A percentile compares a stretch with the other conserved stretches of the same genome.
Conservation (phyloP, 2,113 vertebrate genomes). For the Mastomys coucha region DNA sequence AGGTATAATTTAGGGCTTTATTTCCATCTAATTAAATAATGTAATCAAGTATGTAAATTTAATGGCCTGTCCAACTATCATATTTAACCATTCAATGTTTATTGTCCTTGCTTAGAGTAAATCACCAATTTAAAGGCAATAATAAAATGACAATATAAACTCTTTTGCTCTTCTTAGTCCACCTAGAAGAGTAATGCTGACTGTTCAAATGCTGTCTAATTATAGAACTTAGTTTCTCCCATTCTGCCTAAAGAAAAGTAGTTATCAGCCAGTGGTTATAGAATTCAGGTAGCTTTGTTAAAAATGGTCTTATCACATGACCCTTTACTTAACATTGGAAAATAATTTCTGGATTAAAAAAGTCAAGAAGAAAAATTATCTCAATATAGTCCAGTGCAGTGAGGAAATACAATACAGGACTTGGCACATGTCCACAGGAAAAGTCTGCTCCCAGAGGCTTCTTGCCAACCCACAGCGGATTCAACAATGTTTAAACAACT, state of each 20-base stretch:
- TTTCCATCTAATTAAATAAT: constrained; percentile 79
- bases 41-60: constrained; percentile 80
- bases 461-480: constrained; percentile 79
- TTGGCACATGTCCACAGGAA: constrained; percentile 86
- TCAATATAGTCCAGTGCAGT: constrained; percentile 78
- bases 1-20: constrained; percentile 77
- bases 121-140: constrained; percentile 65
- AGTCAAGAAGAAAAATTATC: constrained; percentile 83
- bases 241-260: constrained; percentile 67
- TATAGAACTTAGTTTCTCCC: constrained; percentile 70
- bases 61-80: constrained; percentile 70
- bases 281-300: constrained; percentile 77
- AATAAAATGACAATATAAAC: constrained; percentile 77
- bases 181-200: constrained; percentile 77
- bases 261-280: constrained; percentile 68
- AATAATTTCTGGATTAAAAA: constrained; percentile 74
- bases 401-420: constrained; percentile 85
- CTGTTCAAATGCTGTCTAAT: constrained; percentile 71
- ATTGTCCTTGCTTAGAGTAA: constrained; percentile 73
- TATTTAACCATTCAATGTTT: constrained; percentile 77
- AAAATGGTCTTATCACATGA: constrained; percentile 77
- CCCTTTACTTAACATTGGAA: constrained; percentile 60
- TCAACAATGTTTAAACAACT: constrained; percentile 83
- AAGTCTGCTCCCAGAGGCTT: constrained; percentile 89
- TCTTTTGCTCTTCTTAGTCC: constrained; percentile 58